Evolutionary conservation across 2,797 vertebrate genomes (phyloP).

Genomic region (Pterois miles): DNA sequence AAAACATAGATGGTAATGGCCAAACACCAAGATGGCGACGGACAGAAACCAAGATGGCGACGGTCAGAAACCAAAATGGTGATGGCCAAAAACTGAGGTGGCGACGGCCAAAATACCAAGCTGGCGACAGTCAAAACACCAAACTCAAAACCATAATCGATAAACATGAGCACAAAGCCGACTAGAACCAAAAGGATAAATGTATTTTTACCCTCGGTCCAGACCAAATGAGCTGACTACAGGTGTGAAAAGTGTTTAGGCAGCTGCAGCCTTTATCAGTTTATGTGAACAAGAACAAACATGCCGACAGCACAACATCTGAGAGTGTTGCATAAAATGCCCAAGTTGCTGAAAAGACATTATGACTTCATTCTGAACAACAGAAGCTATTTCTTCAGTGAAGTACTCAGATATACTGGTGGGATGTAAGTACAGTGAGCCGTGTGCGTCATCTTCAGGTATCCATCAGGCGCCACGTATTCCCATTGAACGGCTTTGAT

Average conservation of each 20-base stretch:
- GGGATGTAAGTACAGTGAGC: background rate
- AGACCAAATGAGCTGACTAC: background rate
- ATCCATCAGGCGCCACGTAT: background rate
- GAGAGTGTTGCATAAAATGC: background rate
- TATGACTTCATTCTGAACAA: background rate
- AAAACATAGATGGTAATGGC: rapidly evolving
- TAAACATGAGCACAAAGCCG: background rate
- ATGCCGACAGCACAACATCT: background rate
- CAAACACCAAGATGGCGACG: too few species aligned
- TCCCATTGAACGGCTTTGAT: slow-evolving; percentile 8
- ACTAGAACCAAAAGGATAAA: background rate
- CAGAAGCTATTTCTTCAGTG: background rate
- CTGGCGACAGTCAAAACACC: too few species aligned
- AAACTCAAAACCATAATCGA: too few species aligned
- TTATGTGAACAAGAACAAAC: background rate
- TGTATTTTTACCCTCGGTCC: background rate
- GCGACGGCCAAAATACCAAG: too few species aligned
- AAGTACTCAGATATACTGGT: background rate
- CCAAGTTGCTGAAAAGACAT: background rate
- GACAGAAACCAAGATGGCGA: too few species aligned
- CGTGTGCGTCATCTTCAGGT: slow-evolving; percentile 12
- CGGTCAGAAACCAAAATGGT: too few species aligned
- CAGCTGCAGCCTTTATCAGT: background rate
- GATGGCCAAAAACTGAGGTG: too few species aligned
- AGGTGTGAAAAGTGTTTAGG: background rate